A percentile compares a stretch with the other conserved stretches of the same genome.
Evolutionary conservation across 1,140 invertebrate species (phyloP).

Genomic region (Rhopalosiphum padi): DNA sequence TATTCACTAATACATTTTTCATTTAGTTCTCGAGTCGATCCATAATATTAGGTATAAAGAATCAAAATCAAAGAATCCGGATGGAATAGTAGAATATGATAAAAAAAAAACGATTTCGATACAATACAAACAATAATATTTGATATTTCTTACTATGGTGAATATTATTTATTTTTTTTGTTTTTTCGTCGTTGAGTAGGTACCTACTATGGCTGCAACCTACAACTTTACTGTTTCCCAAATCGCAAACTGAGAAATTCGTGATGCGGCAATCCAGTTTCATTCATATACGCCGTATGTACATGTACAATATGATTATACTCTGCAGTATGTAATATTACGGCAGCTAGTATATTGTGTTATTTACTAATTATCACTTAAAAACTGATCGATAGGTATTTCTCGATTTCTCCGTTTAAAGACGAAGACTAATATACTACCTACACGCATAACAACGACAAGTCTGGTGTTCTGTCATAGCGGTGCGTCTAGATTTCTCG

Average conservation of each 20-base stretch:
- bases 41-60: no score
- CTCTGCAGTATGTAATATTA: background rate
- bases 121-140: background rate
- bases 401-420: constrained; percentile 45
- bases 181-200: background rate
- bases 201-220: background rate
- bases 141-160: background rate
- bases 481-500: background rate
- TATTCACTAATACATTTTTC: background rate
- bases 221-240: background rate
- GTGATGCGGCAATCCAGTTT: background rate
- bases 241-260: background rate
- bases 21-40: no score
- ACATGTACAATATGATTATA: background rate
- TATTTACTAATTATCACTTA: constrained; percentile 12
- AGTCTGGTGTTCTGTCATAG: background rate
- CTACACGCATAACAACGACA: background rate
- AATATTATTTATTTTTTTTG: background rate
- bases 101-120: background rate
- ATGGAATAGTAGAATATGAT: background rate
- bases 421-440: background rate
- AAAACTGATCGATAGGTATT: background rate
- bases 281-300: no score
- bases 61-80: no score
- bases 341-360: background rate